Base-by-base conservation (phyloP, 2,113 vertebrate genomes). In the Podiceps cristatus region DNA sequence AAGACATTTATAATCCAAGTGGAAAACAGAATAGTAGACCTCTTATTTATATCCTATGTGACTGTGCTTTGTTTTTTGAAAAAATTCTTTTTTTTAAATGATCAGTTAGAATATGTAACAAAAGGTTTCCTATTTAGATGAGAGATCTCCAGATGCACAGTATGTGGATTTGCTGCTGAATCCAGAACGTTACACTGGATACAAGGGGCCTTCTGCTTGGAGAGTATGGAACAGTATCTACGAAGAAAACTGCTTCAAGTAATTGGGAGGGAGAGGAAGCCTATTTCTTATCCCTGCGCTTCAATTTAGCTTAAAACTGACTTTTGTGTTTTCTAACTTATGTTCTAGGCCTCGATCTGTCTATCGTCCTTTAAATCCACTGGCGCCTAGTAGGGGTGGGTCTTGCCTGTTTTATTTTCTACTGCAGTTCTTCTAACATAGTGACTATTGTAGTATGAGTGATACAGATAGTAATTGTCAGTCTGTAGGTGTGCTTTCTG, bases 201-300 rank as follows among this genome's bases (percentile, higher is more conserved):
- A 99, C 82, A 99, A 99, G 76, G 99, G 99, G 18, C 96, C 99
- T 33, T 99, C 99, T 29, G 99, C 99, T 6, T 99, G 99, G 99
- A 99, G 99, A 93, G 99, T 99, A 53, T 99, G 99, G 99, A 99
- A 99, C 98, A 99, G 99, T 98, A 99, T 99, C 98, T 99, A 99
- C 0, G 99, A 99, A 97, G 99, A 99, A 95, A 99, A 99, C 98
- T 99, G 99, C 97, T 99, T 99, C 98, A 99, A 99, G 99, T 99
- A 98, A 99, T 96, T 73, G 68, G 27, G 55, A 83, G 85, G 63
- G 40, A 35, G 42, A 81, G 14, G 50, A 74, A 80, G 12, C 6
- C n/a, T 77, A 0, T 62, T 90, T 88, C 55, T 91, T 93, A 59
- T 13, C 63, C 11, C 60, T 77, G 40, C 9, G 3, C 47, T 59